A percentile compares a stretch with the other conserved stretches of the same genome.
These are phyloP conservation scores for Tipula vernalis DNA, from an alignment of 2,888 invertebrate genomes.

Conservation along the genomic window DNA sequence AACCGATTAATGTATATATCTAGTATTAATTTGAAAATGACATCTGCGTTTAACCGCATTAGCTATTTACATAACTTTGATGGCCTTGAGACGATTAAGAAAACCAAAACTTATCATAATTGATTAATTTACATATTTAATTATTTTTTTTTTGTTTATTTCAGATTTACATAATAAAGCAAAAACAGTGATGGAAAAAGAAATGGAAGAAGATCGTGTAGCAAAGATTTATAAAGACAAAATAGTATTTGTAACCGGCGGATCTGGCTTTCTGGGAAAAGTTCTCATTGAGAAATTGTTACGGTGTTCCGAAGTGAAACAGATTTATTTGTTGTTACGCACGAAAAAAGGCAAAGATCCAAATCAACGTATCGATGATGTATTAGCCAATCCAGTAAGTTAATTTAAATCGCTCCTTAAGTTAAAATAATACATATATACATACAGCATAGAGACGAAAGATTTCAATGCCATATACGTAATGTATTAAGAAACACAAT, in stretches of 20 bases:
- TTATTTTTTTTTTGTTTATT: neutral
- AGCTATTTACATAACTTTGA: neutral
- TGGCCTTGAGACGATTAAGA: neutral
- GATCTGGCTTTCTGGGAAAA: slow-evolving; percentile 36
- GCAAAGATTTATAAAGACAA: slow-evolving; percentile 30
- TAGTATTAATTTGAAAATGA: neutral
- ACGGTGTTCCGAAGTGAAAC: slow-evolving; percentile 50
- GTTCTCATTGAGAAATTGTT: slow-evolving; percentile 35
- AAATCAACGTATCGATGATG: slow-evolving; percentile 60
- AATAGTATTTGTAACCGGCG: slow-evolving; percentile 33
- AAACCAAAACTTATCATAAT: neutral
- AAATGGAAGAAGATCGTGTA: slow-evolving; percentile 29
- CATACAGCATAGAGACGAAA: neutral
- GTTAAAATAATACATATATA: neutral
- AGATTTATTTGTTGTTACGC: slow-evolving; percentile 71
- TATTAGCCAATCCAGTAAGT: slow-evolving; percentile 71
- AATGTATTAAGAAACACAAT: neutral
- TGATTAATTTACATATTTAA: neutral
- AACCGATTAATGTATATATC: neutral
- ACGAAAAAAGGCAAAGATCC: slow-evolving; percentile 74
- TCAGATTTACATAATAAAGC: neutral
- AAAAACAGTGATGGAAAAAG: no score
- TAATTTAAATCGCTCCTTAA: neutral
- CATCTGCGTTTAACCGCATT: neutral
- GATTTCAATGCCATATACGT: neutral